Base-by-base conservation (phyloP, 2,888 invertebrate genomes). In the Platycnemis pennipes region DNA sequence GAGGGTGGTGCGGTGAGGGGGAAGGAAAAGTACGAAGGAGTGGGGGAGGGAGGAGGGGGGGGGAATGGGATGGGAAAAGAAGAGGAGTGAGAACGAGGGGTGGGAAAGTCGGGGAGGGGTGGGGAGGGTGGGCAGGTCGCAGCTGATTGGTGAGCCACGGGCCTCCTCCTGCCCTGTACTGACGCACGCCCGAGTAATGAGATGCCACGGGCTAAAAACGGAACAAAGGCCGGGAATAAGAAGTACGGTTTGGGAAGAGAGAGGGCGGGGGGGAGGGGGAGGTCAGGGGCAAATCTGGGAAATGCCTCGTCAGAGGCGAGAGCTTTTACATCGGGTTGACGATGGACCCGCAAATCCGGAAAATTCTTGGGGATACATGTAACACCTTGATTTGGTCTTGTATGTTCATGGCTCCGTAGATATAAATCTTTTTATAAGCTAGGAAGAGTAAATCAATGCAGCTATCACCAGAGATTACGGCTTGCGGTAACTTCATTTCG, bases 111-210 rank as follows among this genome's bases (percentile, higher is more conserved):
- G 53, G n/a, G 44, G 26, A 37, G 37, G 53, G 31, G 37, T 46
- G 22, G 56, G 49, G 53, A 42, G 37, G 37, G 89, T 31, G 44
- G 91, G 69, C 63, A 69, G 44, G 45, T 63, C 63, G 45, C 63
- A 63, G 44, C 63, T 69, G 63, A 69, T 63, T 53, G 53, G 91
- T 49, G 86, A 8, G 77, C 77, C 77, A 37, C 37, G 77, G 45
- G 45, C n/a, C 45, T 19, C 45, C 46, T 46, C 56, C 45, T 69
- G 11, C 44, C 31, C 8, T 46, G 56, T 56, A 89, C 91, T 91
- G 91, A 91, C 91, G 91, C 91, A 91, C 91, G 91, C 91, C 89
- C 91, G 37, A 91, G 91, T 91, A 91, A 91, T 91, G 91, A 91
- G 91, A 89, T 89, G 89, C 89, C 89, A 89, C 89, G 89, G 89